Conservation (phyloP, 2,113 vertebrate species). For the Dendrocopos noguchii region DNA sequence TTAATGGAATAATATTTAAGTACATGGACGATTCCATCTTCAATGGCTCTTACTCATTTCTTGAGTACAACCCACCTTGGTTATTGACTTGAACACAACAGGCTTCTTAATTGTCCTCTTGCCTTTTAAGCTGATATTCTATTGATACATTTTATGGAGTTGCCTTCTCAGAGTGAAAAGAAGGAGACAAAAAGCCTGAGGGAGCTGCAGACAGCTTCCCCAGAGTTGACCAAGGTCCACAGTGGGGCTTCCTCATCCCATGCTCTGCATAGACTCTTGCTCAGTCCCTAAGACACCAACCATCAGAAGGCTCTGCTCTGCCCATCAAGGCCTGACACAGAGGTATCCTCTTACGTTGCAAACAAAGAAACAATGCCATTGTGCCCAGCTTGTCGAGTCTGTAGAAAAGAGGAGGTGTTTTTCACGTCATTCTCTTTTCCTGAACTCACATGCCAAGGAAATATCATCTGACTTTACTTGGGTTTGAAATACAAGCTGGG, state of each 20-base stretch:
- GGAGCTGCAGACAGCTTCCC: neutral
- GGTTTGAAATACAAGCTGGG: neutral
- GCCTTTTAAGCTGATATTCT: neutral
- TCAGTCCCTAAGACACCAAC: neutral
- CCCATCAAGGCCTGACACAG: rapidly evolving
- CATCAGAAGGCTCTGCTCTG: neutral
- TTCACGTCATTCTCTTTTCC: neutral
- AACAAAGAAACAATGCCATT: neutral
- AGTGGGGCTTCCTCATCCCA: neutral
- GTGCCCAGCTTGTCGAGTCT: rapidly evolving
- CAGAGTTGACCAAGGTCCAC: neutral
- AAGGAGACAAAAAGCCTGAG: neutral
- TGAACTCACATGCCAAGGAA: neutral
- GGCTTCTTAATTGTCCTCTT: neutral
- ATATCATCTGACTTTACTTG: neutral
- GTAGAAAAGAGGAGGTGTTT: neutral
- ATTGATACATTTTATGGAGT: neutral
- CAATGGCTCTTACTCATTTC: neutral
- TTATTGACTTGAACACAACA: neutral
- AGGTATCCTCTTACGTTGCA: neutral
- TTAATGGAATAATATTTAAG: neutral
- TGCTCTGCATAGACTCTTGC: neutral
- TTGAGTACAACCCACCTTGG: neutral
- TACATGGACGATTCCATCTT: neutral
- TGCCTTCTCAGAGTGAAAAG: neutral